Evolutionary conservation across 1,140 invertebrate genomes (phyloP).

Genomic region (Ladona fulva): DNA sequence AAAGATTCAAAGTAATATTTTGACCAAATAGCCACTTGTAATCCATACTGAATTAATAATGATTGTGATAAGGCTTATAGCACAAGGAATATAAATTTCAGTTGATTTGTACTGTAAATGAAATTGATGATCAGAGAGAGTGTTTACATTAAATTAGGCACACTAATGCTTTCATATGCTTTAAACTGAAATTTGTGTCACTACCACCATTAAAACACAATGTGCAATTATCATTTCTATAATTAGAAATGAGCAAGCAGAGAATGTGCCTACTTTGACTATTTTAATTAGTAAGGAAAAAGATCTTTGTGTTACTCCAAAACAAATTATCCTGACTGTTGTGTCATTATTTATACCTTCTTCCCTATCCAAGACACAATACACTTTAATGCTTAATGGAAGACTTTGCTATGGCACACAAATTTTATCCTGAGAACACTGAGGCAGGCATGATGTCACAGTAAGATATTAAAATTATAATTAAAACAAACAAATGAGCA

Average conservation of each 20-base stretch:
- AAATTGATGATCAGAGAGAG: background rate
- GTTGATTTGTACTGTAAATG: background rate
- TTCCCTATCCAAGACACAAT: background rate
- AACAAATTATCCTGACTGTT: background rate
- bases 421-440: background rate
- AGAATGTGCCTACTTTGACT: background rate
- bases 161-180: background rate
- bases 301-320: background rate
- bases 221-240: background rate
- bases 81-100: background rate
- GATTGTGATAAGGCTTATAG: background rate
- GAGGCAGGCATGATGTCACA: too few relatives aligned
- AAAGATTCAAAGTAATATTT: slow-evolving; percentile 2
- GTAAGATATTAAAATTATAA: too few relatives aligned
- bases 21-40: background rate
- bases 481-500: too few relatives aligned
- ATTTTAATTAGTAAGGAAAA: background rate
- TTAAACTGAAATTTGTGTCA: background rate
- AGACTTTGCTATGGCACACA: background rate
- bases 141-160: background rate
- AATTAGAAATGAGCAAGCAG: background rate
- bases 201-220: background rate
- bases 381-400: background rate
- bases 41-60: background rate
- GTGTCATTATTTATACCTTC: background rate